Percentiles rank a stretch among this genome's conserved stretches.
These are phyloP conservation scores for Sinelater perroti DNA, from an alignment of 2,888 invertebrate species.

Conservation along the genomic window DNA sequence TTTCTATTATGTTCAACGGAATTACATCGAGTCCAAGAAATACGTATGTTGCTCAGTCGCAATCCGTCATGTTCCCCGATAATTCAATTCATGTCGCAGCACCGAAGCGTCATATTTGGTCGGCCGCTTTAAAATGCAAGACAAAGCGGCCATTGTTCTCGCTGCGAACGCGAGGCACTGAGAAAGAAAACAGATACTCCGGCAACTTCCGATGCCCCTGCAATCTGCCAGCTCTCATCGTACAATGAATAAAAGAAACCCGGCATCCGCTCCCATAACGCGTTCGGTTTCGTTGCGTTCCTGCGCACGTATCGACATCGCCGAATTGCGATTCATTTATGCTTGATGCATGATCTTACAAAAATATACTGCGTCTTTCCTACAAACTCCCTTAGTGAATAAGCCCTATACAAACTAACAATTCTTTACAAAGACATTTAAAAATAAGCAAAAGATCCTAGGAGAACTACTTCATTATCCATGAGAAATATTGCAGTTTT, in stretches of 20 bases:
- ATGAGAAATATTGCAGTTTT: too few relatives aligned
- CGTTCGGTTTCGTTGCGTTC: neutral
- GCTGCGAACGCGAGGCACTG: slow-evolving; percentile 21
- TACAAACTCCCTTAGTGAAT: too few relatives aligned
- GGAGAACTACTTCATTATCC: too few relatives aligned
- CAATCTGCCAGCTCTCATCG: slow-evolving; percentile 24
- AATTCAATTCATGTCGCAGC: slow-evolving; percentile 18
- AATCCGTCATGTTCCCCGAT: neutral
- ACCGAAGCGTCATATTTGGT: slow-evolving; percentile 8
- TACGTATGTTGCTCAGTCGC: too few relatives aligned
- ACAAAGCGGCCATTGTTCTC: slow-evolving; percentile 26
- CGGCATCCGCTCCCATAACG: slow-evolving; percentile 24
- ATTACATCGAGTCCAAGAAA: too few relatives aligned
- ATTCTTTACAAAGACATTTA: too few relatives aligned
- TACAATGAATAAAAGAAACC: slow-evolving; percentile 14
- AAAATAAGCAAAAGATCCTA: too few relatives aligned
- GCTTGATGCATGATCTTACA: too few relatives aligned
- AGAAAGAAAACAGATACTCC: slow-evolving; percentile 23
- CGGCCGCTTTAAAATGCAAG: slow-evolving; percentile 21
- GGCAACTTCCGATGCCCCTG: slow-evolving; percentile 26
- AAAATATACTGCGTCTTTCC: too few relatives aligned
- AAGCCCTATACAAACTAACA: too few relatives aligned
- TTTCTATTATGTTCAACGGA: too few relatives aligned
- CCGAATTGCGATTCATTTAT: too few relatives aligned
- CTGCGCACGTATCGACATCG: neutral